Base-by-base conservation (phyloP, 2,113 vertebrate genomes). In the Eublepharis macularius region DNA sequence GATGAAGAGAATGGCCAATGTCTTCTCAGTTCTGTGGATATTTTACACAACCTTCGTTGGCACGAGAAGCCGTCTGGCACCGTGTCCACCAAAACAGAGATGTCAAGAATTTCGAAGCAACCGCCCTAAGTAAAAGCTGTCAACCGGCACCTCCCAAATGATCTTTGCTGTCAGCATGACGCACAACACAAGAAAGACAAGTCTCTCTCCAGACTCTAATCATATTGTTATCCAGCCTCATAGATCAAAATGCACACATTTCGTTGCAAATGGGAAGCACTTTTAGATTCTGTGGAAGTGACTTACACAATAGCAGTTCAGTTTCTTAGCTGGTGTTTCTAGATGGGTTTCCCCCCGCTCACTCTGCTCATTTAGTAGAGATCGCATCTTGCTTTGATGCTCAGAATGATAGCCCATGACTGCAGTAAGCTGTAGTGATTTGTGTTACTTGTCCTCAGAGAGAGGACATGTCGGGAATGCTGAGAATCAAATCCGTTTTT, bases 181-280 rank as follows among this genome's bases (percentile, higher is more conserved):
- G 1, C 12, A 77, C 0, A 77, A 43, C 78, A 82, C 80, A 84
- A 66, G 77, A 63, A 78, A 86, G 72, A 60, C n/a, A 76, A 75
- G 8, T 76, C 69, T 87, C 76, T 51, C 34, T 36, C 80, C 65
- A 74, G 79, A 86, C 45, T 49, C 79, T 89, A 76, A 90, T 76
- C 39, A 63, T 63, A 34, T 54, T 45, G 26, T 54, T 63, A 80
- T 1, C 76, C 60, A 66, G 54, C 57, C 7, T 47, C 51, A 47
- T 0, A 82, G 43, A 89, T 34, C 41, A 84, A 82, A 89, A 77
- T 10, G 68, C 87, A 87, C 57, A 43, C 39, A n/a, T 66, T 81
- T 81, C 92, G 89, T 51, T 83, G 47, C 66, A 94, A 83, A 92
- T 83, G 65, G 81, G 86, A 87, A 83, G 68, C 43, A 1, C 32